Conservation (phyloP, 2,888 invertebrate genomes). For the Sisyra nigra region DNA sequence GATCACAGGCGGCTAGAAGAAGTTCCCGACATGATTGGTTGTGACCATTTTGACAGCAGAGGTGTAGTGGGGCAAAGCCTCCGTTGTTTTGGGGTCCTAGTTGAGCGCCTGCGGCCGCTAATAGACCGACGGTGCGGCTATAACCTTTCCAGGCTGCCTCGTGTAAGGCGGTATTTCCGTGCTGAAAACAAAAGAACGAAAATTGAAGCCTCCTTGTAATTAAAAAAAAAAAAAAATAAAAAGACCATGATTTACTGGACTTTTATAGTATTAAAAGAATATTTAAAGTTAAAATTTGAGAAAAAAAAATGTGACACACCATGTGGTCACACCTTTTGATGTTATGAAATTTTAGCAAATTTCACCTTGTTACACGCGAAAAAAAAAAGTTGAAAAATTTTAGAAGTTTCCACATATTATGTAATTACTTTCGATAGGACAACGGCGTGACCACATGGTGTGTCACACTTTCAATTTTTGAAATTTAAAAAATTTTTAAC, state of each 20-base stretch:
- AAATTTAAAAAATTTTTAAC: no score
- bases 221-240: neutral
- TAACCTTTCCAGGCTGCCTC: conserved; percentile 93
- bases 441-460: no score
- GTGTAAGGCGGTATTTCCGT: conserved; percentile 87
- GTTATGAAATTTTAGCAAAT: neutral
- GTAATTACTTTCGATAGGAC: no score
- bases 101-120: conserved; percentile 50
- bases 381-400: no score
- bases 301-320: no score
- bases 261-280: neutral
- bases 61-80: conserved; percentile 86
- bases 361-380: no score
- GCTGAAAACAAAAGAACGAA: conserved; percentile 32
- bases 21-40: conserved; percentile 86
- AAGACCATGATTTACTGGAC: neutral
- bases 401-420: no score
- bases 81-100: conserved; percentile 58
- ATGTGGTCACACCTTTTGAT: no score
- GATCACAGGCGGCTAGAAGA: conserved; percentile 70
- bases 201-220: neutral
- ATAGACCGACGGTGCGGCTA: conserved; percentile 62
- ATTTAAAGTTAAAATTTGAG: neutral
- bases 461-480: no score
- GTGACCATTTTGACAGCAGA: conserved; percentile 92